These are phyloP conservation scores for Strigamia maritima DNA, from an alignment of 2,888 invertebrate species.

Conservation along the genomic window DNA sequence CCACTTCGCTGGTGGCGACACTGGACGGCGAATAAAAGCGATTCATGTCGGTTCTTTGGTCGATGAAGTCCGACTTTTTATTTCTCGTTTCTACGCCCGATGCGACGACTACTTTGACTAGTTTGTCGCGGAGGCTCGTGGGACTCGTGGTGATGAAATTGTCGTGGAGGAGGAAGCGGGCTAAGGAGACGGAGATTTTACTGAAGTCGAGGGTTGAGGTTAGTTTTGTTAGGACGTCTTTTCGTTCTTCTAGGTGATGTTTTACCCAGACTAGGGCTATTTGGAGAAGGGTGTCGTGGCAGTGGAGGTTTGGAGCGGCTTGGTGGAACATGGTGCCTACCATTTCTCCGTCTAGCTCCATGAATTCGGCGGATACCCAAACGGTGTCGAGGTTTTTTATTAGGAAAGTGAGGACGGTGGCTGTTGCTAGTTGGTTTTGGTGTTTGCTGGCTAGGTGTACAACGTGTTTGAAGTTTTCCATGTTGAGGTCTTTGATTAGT, in stretches of 20 bases:
- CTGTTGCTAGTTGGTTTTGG: background rate
- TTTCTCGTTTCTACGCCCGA: background rate
- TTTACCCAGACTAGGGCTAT: background rate
- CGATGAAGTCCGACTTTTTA: background rate
- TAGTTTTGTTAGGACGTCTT: background rate
- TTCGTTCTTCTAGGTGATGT: background rate
- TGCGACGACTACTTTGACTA: background rate
- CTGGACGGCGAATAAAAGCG: background rate
- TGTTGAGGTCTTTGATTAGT: background rate
- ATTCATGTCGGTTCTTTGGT: background rate
- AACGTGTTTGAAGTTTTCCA: background rate
- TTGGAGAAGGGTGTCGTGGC: slow-evolving; percentile 7
- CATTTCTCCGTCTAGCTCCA: background rate
- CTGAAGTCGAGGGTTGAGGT: background rate
- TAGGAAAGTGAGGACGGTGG: background rate
- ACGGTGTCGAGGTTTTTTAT: background rate
- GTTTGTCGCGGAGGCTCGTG: background rate
- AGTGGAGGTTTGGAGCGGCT: background rate
- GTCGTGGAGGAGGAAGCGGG: background rate
- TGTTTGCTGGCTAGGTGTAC: background rate
- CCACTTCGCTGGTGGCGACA: background rate
- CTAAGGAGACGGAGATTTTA: background rate
- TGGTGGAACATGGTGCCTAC: background rate
- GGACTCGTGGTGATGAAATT: background rate
- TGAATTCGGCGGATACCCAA: background rate